phyloP scores from a whole-genome alignment of 1,140 invertebrate genomes.

The Drosophila melanogaster region DNA sequence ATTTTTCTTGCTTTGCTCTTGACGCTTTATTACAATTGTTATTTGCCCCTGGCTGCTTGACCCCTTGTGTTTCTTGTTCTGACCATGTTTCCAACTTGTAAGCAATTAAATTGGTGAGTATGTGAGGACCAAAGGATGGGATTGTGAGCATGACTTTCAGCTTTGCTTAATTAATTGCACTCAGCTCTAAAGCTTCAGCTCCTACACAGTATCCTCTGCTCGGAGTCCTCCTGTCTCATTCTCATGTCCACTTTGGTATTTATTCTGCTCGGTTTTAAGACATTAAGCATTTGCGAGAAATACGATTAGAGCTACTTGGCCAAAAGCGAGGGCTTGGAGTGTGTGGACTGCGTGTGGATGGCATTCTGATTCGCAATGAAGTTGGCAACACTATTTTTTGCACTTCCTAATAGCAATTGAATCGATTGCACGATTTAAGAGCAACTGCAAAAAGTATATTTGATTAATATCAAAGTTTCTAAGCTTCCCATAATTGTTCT shows the following conservation, averaged over 20 bases:
- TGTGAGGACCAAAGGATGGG: conserved; percentile 21
- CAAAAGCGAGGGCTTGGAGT: not conserved
- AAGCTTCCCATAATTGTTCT: not conserved
- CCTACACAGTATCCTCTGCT: conserved; percentile 1
- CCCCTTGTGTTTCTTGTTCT: conserved; percentile 33
- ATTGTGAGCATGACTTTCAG: conserved; percentile 74
- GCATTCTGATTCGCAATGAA: conserved; percentile 18
- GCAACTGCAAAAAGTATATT: not conserved
- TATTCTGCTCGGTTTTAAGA: conserved; percentile 48
- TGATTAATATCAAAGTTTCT: too few species aligned
- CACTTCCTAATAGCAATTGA: not conserved
- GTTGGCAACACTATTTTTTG: conserved; percentile 2
- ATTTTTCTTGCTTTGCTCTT: conserved; percentile 80
- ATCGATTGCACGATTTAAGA: not conserved
- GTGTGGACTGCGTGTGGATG: conserved; percentile 4
- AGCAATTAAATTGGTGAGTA: conserved; percentile 74
- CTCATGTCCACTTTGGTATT: conserved; percentile 26
- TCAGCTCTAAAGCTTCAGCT: conserved; percentile 64
- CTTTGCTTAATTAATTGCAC: conserved; percentile 82
- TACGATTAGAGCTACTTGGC: conserved; percentile 35
- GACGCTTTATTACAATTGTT: conserved; percentile 82
- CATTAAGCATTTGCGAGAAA: conserved; percentile 55
- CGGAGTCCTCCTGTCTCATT: conserved; percentile 16
- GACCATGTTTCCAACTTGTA: conserved; percentile 78
- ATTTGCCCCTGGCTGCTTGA: conserved; percentile 26